These are phyloP conservation scores for Dermatophagoides farinae DNA, from an alignment of 1,140 invertebrate genomes.

Conservation along the genomic window DNA sequence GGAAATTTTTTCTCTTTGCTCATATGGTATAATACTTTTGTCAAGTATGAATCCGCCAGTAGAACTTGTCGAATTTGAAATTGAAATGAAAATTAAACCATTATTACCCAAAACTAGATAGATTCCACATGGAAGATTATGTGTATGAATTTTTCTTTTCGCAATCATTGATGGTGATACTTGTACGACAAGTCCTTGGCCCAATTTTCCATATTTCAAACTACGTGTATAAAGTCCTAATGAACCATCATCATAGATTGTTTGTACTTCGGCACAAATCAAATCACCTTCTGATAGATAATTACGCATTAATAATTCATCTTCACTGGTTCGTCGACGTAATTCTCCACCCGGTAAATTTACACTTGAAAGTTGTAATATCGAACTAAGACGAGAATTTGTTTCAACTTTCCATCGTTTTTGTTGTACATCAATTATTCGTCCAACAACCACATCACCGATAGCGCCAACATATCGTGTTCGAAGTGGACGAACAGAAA, in stretches of 20 bases:
- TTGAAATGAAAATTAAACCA: constrained; percentile 85
- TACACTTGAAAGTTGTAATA: constrained; percentile 70
- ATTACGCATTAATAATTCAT: constrained; percentile 88
- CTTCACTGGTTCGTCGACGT: constrained; percentile 74
- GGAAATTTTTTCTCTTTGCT: constrained; percentile 58
- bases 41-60: constrained; percentile 59
- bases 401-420: constrained; percentile 89
- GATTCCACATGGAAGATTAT: constrained; percentile 69
- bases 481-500: constrained; percentile 72
- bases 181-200: constrained; percentile 70
- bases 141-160: constrained; percentile 85
- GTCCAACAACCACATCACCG: constrained; percentile 85
- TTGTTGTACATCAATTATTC: constrained; percentile 66
- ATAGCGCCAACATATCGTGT: constrained; percentile 57
- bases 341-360: constrained; percentile 92
- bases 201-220: constrained; percentile 85
- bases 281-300: constrained; percentile 89
- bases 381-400: constrained; percentile 67
- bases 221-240: constrained; percentile 84
- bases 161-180: constrained; percentile 82
- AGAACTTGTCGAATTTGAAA: constrained; percentile 39
- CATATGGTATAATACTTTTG: constrained; percentile 40
- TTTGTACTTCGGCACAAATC: constrained; percentile 78
- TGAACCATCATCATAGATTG: constrained; percentile 68
- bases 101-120: constrained; percentile 88